These are phyloP conservation scores for Grantiella picta DNA, from an alignment of 2,113 vertebrate genomes.

Conservation along the genomic window DNA sequence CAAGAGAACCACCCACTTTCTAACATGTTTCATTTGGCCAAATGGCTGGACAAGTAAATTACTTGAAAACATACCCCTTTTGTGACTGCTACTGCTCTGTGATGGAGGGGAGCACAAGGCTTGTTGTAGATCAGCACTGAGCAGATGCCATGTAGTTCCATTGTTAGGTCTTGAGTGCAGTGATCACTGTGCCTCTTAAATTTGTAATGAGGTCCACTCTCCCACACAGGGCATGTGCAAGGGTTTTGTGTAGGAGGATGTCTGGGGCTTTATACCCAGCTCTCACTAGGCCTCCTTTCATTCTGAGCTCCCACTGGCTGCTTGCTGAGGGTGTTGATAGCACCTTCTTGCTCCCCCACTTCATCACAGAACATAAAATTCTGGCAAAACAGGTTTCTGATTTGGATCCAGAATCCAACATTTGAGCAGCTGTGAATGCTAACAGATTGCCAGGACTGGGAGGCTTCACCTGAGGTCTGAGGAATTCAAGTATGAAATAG, in stretches of 20 bases:
- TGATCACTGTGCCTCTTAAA: neutral
- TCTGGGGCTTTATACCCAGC: neutral
- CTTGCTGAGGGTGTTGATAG: neutral
- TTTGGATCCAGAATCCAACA: neutral
- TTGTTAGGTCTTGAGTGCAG: neutral
- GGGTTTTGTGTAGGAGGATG: neutral
- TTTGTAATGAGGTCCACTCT: neutral
- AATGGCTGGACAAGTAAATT: neutral
- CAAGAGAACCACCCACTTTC: neutral
- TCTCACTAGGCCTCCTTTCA: neutral
- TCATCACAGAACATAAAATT: neutral
- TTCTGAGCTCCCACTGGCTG: neutral
- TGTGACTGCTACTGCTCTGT: neutral
- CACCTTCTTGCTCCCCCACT: neutral
- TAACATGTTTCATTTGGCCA: neutral
- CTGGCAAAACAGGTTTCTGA: neutral
- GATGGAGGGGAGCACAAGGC: neutral
- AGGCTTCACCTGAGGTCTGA: slow-evolving; percentile 39
- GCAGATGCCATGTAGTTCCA: neutral
- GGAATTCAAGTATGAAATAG: slow-evolving; percentile 30
- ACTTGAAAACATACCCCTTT: neutral
- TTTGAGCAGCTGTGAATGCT: neutral
- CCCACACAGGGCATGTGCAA: neutral
- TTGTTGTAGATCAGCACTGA: neutral
- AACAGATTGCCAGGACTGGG: slow-evolving; percentile 4